Evolutionary conservation across 2,888 invertebrate species (phyloP), one percentile per base, ranked within the genome.

Genomic region (Trisateles emortualis): DNA sequence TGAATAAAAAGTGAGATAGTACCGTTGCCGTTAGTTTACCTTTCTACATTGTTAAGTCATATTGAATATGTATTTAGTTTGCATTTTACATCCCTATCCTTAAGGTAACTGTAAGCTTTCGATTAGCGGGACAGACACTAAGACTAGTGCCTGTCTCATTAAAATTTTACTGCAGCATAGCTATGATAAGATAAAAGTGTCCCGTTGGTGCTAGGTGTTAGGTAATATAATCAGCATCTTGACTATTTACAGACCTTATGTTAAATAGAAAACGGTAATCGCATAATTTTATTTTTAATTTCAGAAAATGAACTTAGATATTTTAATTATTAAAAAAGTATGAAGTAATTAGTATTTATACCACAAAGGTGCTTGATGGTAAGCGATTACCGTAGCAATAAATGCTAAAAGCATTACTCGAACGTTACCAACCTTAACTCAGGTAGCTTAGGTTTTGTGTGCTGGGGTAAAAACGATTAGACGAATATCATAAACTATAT

Each of bases 111-210:
- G 84, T 82, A 77, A 78, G 77, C 72, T 76, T 79, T 77, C 83
- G 81, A 84, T 84, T 83, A 86, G 82, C 85, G 80, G 84, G 74
- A 85, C 76, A 65, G 61, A 66, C 63, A 58, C 60, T 50, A 71
- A 54, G 71, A 55, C 71, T 72, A 66, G 75, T 74, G 62, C 63
- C 72, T n/a, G n/a, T 75, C 84, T 89, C 84, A 88, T 89, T 88
- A 89, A 87, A 87, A 83, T 85, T 84, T 85, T 83, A 85, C 82
- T 77, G 75, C 81, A 76, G 70, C 74, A 76, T 76, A 74, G 68
- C 71, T 67, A 64, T 79, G 83, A 86, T 83, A 84, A 81, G 78
- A 82, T 81, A 79, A 77, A 76, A 67, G 62, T 41, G 11, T 65
- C 63, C 59, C 64, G 64, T 72, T 77, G 62, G 58, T 60, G 54